A percentile compares a stretch with the other conserved stretches of the same genome.
Conservation (phyloP, 2,888 invertebrate species). For the Keiferia lycopersicella region DNA sequence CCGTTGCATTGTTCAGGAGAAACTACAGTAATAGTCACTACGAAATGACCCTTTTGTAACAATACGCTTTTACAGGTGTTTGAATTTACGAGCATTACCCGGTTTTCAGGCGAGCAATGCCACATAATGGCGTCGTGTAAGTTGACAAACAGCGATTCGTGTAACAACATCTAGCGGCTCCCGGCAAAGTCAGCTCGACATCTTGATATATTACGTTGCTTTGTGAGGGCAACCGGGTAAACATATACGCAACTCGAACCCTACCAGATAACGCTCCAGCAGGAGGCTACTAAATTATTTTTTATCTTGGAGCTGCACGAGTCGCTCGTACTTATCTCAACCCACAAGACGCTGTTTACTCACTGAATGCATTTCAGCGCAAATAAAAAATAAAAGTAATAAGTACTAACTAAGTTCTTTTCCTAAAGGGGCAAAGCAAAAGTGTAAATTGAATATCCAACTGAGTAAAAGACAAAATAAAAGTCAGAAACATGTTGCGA, state of each 20-base stretch:
- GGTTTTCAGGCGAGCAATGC: conserved; percentile 40
- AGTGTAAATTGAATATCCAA: conserved; percentile 9
- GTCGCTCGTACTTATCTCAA: conserved; percentile 48
- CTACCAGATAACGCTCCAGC: conserved; percentile 58
- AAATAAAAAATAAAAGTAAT: not conserved
- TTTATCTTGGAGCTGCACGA: conserved; percentile 63
- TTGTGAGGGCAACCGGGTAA: conserved; percentile 67
- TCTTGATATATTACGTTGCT: conserved; percentile 74
- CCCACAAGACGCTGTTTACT: conserved; percentile 36
- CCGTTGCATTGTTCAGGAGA: not conserved
- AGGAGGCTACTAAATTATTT: conserved; percentile 65
- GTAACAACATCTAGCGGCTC: conserved; percentile 61
- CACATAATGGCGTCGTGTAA: conserved; percentile 54
- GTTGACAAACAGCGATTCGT: conserved; percentile 65
- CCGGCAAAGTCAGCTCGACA: conserved; percentile 62
- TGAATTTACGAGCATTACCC: conserved; percentile 39
- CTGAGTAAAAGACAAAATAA: conserved; percentile 2
- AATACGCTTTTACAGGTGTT: conserved; percentile 31
- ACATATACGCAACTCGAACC: conserved; percentile 52
- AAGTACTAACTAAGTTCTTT: not conserved
- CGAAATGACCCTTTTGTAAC: conserved; percentile 15
- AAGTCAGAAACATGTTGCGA: conserved; percentile 1
- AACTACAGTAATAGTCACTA: conserved; percentile 1
- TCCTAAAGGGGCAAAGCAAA: not conserved
- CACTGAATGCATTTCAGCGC: conserved; percentile 19